Base-by-base conservation (phyloP, 2,797 vertebrate species). In the Paramormyrops hopkinsi region DNA sequence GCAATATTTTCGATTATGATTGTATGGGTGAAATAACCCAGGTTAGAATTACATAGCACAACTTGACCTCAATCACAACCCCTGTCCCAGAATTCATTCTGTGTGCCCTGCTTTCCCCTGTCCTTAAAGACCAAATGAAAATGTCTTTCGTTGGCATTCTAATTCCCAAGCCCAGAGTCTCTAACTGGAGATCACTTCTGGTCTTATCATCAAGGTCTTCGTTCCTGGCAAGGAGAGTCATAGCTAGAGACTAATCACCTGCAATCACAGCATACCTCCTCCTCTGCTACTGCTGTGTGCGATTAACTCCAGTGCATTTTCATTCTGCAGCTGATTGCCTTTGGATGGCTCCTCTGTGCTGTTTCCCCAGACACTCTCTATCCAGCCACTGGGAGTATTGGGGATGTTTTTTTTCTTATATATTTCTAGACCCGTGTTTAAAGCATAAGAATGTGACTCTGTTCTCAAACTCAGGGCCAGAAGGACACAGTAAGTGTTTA, bases 201-300 rank as follows among this genome's bases (percentile, higher is more conserved):
- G 46, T 50, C 22, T 50, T 84, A 46, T 84, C 79, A 84, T 84
- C 79, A 84, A 84, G 79, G 79, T 84, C 79, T 44, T 48, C n/a
- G 1, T 84, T 87, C 86, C 51, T 50, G n/a, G 51, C 25, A 87
- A 87, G 56, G 37, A 14, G 86, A 87, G 29, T 19, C 51, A 87
- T 44, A 87, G 56, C 53, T 44, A 51, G 56, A 88, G 41, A 76
- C 46, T 37, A 48, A 88, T 88, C 62, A 41, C 29, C 44, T 59
- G 50, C 53, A 88, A 37, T 76, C 44, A 41, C 44, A 33, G 88
- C 3, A 50, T 2, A 44, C 44, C 48, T 73, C 29, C 48, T 50
- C 3, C n/a, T 17, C 41, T 50, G 79, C 79, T 84, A n/a, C 41
- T 14, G n/a, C 79, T 84, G 79, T 7, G 19, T 25, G 46, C 3